Base-by-base conservation (phyloP, 2,113 vertebrate genomes). In the Archocentrus centrarchus region DNA sequence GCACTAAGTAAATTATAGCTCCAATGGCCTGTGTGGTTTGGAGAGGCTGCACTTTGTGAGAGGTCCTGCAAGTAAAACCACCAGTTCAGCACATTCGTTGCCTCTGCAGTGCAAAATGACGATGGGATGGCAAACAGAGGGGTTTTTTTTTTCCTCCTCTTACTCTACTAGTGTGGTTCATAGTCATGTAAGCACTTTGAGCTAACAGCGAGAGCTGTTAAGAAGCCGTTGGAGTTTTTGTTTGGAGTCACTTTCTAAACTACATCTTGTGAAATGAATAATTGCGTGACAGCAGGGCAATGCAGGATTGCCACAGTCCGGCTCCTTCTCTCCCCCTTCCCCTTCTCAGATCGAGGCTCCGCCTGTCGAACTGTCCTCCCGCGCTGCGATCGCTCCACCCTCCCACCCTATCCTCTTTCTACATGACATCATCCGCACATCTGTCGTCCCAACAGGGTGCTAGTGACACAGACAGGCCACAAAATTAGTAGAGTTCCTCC, bases 391-490 rank as follows among this genome's bases (percentile, higher is more conserved):
- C 5, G 73, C 91, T 91, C 93, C 93, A 82, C 93, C 93, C 92
- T 81, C 86, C 83, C 80, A 9, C 90, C 93, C 91, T 88, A 91
- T 94, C 91, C 91, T 81, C 91, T 93, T 93, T 92, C 93, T 82
- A 85, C 88, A 96, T 96, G 95, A 96, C 95, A 96, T 96, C 95
- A 96, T 93, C 89, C 58, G 87, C 94, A 96, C 95, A 96, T 95
- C 95, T 96, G 95, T 95, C 89, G 92, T 95, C 94, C 94, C 94
- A 93, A 94, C 93, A 96, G 93, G 92, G 95, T 88, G 90, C 92
- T 93, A 88, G 94, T 92, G 91, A 90, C 92, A 93, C 91, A 93
- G 92, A 93, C 91, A 88, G 93, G 90, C 92, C 91, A 89, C 93
- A 89, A 93, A 93, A 95, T 88, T 89, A 92, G 87, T 83, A 47